Evolutionary conservation across 2,113 vertebrate genomes (phyloP), one percentile per base, ranked within the genome.

Genomic region (Setophaga kirtlandii): DNA sequence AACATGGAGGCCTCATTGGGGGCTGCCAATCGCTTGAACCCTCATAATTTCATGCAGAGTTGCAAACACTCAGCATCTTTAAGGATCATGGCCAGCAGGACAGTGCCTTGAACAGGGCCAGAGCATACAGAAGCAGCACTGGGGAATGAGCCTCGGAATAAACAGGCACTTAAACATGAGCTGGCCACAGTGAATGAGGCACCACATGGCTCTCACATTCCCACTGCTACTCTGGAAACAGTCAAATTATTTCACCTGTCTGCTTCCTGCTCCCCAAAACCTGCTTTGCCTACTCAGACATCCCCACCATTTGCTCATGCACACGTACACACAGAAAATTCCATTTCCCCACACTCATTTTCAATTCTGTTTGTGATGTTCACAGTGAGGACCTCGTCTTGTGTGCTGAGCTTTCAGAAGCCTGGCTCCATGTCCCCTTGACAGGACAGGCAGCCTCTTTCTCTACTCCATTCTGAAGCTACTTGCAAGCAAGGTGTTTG

Each of bases 351-450:
- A 10, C 53, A 62, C 55, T 89, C 28, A 52, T 92, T 95, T 93
- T 60, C 73, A 65, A 27, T 94, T 93, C 63, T 91, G 39, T 91
- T 83, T 91, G 50, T 56, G 46, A 58, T 65, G 23, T 37, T 88
- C 2, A 1, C 44, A 64, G 69, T 15, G 50, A 78, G 27, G 60
- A 50, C 56, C 9, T 47, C 0, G 0, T 65, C 79, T 91, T 28
- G 5, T 0, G 2, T 52, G 62, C 52, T 84, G 39, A 2, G 0
- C 74, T 93, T 81, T 37, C 50, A 50, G 41, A 41, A 82, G 46
- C 41, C 75, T n/a, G 42, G 28, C 56, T 89, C 55, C 4, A 1
- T 15, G 42, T 64, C 49, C 62, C 58, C 49, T 37, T 68, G 35
- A 44, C 52, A 62, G 37, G 37, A 39, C 37, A 62, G 37, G 25